Evolutionary conservation across 2,113 vertebrate genomes (phyloP), one percentile per base, ranked within the genome.

Genomic region (Myiozetetes cayanensis): DNA sequence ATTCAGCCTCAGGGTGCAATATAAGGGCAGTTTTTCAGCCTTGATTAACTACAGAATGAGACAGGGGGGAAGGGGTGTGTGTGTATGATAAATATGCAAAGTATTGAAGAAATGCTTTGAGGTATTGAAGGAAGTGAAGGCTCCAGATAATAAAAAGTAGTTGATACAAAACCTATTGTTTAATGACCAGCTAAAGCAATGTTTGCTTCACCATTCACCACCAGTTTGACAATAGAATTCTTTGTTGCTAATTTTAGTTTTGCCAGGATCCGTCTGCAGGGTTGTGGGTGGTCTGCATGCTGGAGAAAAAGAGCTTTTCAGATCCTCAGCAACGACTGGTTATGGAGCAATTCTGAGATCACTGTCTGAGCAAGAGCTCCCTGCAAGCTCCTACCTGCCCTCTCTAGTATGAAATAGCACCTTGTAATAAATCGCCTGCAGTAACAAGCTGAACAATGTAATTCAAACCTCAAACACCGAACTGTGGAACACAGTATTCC

Each of bases 371-470:
- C 7, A 1, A 93, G 75, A 96, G 85, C 81, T 47, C 85, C 81
- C 73, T 94, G 71, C 97, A 96, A 88, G 95, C 66, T 95, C 47
- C 85, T 97, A 4, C 96, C 41, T 96, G 96, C 70, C 47, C 91
- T 93, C 59, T 24, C 67, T 71, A 67, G 79, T 58, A 73, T 27
- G 50, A 44, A 94, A 91, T 89, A 88, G 78, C 47, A 81, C 87
- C 77, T 84, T 78, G 85, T 73, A 83, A 50, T 17, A 59, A 74
- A 66, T 37, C 72, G 90, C 92, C 86, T 96, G 94, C 89, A 70
- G 85, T 61, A 92, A 91, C 95, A 97, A 87, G 93, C 66, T 82
- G 61, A 95, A 77, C 87, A 93, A 72, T 52, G 66, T 87, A 55
- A 96, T 80, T 59, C 66, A 90, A 55, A 61, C 68, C 66, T 91